A percentile compares a stretch with the other conserved stretches of the same genome.
Evolutionary conservation across 2,888 invertebrate genomes (phyloP).

Genomic region (Morinoia aosen): DNA sequence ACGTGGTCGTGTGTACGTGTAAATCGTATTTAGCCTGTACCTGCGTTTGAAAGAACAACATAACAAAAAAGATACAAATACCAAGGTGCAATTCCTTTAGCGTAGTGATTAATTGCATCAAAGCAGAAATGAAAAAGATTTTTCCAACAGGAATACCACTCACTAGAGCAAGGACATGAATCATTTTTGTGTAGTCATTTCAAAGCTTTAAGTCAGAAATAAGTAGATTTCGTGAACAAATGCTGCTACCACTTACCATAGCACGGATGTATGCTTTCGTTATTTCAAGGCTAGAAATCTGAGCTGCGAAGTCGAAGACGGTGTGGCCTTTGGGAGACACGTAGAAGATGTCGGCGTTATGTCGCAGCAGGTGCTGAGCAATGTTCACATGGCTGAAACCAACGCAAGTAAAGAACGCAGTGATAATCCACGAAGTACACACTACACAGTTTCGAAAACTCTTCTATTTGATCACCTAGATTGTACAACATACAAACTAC

Average conservation of each 20-base stretch:
- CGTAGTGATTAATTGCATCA: too few species aligned
- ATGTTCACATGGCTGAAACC: neutral
- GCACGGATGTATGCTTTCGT: neutral
- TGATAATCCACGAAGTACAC: neutral
- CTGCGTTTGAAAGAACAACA: too few species aligned
- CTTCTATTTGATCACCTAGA: neutral
- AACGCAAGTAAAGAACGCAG: neutral
- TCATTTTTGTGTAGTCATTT: neutral
- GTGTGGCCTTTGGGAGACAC: conserved; percentile 36
- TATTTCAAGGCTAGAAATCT: neutral
- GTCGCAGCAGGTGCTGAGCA: neutral
- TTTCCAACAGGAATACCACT: too few species aligned
- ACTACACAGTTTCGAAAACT: neutral
- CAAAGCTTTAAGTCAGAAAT: neutral
- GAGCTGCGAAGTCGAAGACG: conserved; percentile 25
- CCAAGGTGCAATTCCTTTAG: too few species aligned
- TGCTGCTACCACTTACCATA: neutral
- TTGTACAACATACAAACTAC: neutral
- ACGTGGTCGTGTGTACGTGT: too few species aligned
- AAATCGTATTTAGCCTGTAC: too few species aligned
- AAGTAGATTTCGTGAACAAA: neutral
- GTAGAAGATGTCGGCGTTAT: neutral
- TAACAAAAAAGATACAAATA: too few species aligned
- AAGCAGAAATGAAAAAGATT: too few species aligned
- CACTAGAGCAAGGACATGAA: too few species aligned